These are phyloP conservation scores for Lophotis ruficrista DNA, from an alignment of 2,113 vertebrate genomes.

Conservation along the genomic window DNA sequence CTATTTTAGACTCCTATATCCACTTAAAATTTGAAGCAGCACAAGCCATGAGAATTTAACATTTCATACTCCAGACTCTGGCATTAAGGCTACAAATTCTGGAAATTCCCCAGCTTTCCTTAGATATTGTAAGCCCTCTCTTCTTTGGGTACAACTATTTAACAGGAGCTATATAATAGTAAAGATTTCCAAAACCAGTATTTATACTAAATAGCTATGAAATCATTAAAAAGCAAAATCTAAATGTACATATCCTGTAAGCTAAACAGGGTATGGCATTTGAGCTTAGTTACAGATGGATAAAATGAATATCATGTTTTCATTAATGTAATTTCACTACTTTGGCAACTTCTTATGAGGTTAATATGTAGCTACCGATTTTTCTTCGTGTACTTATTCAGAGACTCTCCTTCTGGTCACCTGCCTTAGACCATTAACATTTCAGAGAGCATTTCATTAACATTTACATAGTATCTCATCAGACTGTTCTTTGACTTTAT, in stretches of 20 bases:
- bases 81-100: neutral
- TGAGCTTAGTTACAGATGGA: neutral
- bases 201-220: neutral
- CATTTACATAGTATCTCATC: conserved; percentile 45
- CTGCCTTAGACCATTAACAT: conserved; percentile 47
- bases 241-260: neutral
- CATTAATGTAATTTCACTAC: neutral
- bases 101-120: neutral
- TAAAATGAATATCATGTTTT: neutral
- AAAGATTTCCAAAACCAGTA: neutral
- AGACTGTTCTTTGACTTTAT: conserved; percentile 36
- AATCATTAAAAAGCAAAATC: neutral
- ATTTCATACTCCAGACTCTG: neutral
- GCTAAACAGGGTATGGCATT: neutral
- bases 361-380: neutral
- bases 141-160: neutral
- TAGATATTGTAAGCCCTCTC: neutral
- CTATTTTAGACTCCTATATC: neutral
- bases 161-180: neutral
- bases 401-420: conserved; percentile 27
- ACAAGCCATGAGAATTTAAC: neutral
- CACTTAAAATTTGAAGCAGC: neutral
- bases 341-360: neutral
- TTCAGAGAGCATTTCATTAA: conserved; percentile 55
- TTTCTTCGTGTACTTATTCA: conserved; percentile 4